Base-by-base conservation (phyloP, 2,888 invertebrate species). In the Cataglyphis livida region DNA sequence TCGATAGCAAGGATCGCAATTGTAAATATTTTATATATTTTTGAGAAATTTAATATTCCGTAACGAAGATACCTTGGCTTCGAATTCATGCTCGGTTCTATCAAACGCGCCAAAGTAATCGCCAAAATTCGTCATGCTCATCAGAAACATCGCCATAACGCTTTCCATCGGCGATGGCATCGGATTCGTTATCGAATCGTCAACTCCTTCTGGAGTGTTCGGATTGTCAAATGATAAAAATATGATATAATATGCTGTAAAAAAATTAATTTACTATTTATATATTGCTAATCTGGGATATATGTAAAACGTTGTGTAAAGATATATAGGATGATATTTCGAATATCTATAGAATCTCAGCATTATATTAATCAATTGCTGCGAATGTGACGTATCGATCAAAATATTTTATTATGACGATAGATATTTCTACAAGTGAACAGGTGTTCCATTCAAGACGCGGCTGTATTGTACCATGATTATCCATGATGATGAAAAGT, bases 81-180 rank as follows among this genome's bases (percentile, higher is more conserved):
- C 97, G 85, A 96, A 96, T 93, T 98, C 98, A 94, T 99, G 98
- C 91, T 98, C 97, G 0, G 99, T 98, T 89, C 97, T 96, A 88
- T 97, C 97, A 94, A 99, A 98, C 0, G 98, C 98, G 48, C 97
- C 97, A 93, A 98, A 99, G 93, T 99, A 98, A 93, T 98, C 98
- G 0, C 98, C 98, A 94, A 99, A 99, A 90, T 99, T 99, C 1
- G 99, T 98, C 91, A 99, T 96, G 0, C 99, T 99, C 98, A 99
- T 99, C 78, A 99, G 96, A 94, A 99, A 99, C 98, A 99, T 99
- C 0, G 98, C 98, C 96, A 99, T 98, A 51, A 99, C 96, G 21
- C 99, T 98, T 95, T 99, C 99, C 95, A 98, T 97, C 0, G 99
- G 98, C 38, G 98, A 98, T 0, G 98, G 97, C 96, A 98, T 97